phyloP scores from a whole-genome alignment of 1,140 invertebrate species.

The Listronotus oregonensis region DNA sequence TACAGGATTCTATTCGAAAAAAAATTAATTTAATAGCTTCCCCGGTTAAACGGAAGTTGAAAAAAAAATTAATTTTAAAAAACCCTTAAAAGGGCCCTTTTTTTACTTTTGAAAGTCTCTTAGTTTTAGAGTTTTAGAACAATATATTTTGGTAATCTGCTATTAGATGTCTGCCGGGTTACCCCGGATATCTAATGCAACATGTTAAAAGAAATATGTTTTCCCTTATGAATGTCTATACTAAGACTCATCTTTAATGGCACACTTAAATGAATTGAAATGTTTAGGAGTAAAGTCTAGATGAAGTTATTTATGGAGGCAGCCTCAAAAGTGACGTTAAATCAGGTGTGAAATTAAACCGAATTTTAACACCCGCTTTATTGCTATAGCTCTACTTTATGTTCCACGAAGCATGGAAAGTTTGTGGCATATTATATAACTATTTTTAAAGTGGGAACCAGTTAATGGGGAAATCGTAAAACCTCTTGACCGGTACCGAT shows the following conservation, averaged over 20 bases:
- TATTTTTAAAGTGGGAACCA: slow-evolving; percentile 22
- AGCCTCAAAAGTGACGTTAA: slow-evolving; percentile 24
- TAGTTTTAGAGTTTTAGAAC: too few relatives aligned
- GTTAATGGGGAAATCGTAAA: slow-evolving; percentile 28
- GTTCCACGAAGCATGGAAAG: slow-evolving; percentile 10
- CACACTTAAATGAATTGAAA: slow-evolving; percentile 23
- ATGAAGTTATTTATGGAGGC: slow-evolving; percentile 27
- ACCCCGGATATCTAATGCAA: too few relatives aligned
- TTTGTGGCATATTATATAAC: slow-evolving; percentile 12
- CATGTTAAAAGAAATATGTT: too few relatives aligned
- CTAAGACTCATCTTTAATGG: neutral
- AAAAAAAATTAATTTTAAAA: too few relatives aligned
- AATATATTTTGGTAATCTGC: too few relatives aligned
- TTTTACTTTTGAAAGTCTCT: too few relatives aligned
- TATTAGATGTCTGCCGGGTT: too few relatives aligned
- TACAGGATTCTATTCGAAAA: too few relatives aligned
- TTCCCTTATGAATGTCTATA: too few relatives aligned
- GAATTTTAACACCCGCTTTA: slow-evolving; percentile 36
- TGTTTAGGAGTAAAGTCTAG: slow-evolving; percentile 11
- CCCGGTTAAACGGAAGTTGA: too few relatives aligned
- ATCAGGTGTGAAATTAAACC: slow-evolving; percentile 37
- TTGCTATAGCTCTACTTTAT: slow-evolving; percentile 21
- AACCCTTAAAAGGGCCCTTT: too few relatives aligned
- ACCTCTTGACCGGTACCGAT: slow-evolving; percentile 11
- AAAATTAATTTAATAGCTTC: too few relatives aligned